Evolutionary conservation across 2,888 invertebrate genomes (phyloP), one percentile per base, ranked within the genome.

Genomic region (Eupithecia insigniata): DNA sequence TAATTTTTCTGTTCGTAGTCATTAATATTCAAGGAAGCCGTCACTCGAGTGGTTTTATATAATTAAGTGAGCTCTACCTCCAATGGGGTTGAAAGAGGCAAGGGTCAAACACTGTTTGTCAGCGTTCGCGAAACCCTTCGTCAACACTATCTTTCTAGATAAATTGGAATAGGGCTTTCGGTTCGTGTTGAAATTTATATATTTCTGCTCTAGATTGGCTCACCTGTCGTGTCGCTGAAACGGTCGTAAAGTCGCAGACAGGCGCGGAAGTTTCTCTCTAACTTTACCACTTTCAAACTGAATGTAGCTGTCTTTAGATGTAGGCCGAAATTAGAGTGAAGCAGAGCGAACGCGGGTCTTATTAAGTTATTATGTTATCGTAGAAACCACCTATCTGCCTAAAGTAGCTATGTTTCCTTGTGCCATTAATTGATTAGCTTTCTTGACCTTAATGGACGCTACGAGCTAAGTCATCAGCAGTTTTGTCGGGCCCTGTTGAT

Each of bases 401-500:
- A 34, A 65, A 14, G 34, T 46, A 28, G 36, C 36, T 22, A 58
- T 69, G 36, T 64, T 43, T 62, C 26, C 67, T 34, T 55, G 43
- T 36, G 34, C n/a, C 60, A 30, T 60, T 46, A 58, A 32, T 64
- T 36, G 16, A 55, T 36, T 67, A 39, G 51, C 62, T 43, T 66
- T 71, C 71, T 69, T 69, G 71, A 43, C 73, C 66, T 34, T 66
- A 73, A 70, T 70, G 67, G 66, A 55, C 32, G 34, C 30, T n/a
- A n/a, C n/a, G n/a, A n/a, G 30, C 43, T 8, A 5, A 64, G 39
- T 26, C 36, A 36, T 36, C 26, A 36, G 39, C 43, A 55, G 43
- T 62, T 70, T 62, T 32, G 58, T 75, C 43, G 66, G 68, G 60
- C 66, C n/a, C 58, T 30, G 69, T 69, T 66, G 36, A 70, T 70